These are phyloP conservation scores for Glareola pratincola DNA, from an alignment of 2,113 vertebrate species.

Conservation along the genomic window DNA sequence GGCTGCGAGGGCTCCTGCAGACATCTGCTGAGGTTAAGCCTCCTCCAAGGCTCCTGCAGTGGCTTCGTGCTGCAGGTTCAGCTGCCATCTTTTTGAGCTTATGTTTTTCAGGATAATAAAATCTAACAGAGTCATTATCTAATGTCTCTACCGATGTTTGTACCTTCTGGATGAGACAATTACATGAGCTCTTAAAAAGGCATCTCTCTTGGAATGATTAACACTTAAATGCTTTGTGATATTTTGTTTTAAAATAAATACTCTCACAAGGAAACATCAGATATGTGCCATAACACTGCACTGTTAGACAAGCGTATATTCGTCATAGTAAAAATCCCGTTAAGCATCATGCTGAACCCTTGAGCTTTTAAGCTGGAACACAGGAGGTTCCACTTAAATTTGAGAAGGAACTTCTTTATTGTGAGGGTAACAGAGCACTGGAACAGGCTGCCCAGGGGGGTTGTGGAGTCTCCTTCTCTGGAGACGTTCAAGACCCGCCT, in stretches of 20 bases:
- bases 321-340: neutral
- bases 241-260: neutral
- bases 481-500: no score
- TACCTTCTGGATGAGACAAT: neutral
- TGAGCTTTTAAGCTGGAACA: neutral
- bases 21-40: neutral
- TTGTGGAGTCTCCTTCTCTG: no score
- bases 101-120: neutral
- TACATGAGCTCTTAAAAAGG: neutral
- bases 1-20: rapidly evolving
- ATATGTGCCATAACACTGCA: neutral
- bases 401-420: no score
- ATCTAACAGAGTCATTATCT: neutral
- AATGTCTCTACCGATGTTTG: neutral
- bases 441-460: no score
- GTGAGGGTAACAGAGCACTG: no score
- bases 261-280: neutral
- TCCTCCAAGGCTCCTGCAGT: neutral
- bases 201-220: neutral
- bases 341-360: neutral
- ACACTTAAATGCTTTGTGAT: neutral
- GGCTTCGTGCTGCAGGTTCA: neutral
- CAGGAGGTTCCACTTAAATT: no score
- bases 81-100: neutral
- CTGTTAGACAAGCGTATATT: neutral